Evolutionary conservation across 1,140 invertebrate genomes (phyloP).

Genomic region (Drosophila repletoides): DNA sequence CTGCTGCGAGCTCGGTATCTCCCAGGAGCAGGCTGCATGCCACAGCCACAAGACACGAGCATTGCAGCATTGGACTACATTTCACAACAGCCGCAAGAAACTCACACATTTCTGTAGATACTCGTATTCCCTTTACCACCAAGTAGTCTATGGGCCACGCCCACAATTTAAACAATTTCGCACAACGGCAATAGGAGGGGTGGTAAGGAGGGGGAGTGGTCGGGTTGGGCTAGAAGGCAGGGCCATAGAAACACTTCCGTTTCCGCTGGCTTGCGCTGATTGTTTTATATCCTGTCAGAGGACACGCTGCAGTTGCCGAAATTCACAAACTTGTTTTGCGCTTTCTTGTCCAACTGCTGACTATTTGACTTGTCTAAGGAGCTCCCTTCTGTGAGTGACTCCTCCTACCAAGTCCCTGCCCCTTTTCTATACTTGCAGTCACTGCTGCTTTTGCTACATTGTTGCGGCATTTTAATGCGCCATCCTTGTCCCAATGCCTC

Average conservation of each 20-base stretch:
- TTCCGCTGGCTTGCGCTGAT: conserved; percentile 81
- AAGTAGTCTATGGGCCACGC: conserved; percentile 23
- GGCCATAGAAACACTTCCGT: conserved; percentile 62
- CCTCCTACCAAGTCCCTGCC: not conserved
- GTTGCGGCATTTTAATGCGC: conserved; percentile 68
- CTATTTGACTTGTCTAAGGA: conserved; percentile 56
- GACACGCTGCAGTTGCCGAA: conserved; percentile 59
- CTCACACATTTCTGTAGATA: not conserved
- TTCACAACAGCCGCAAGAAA: conserved; percentile 47
- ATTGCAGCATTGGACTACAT: conserved; percentile 65
- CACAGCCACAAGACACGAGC: conserved; percentile 50
- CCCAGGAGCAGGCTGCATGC: not conserved
- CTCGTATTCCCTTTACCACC: not conserved
- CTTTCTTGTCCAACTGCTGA: conserved; percentile 53
- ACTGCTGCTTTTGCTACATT: conserved; percentile 41
- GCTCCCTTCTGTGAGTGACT: not conserved
- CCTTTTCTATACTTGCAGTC: conserved; percentile 12
- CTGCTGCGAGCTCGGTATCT: not conserved
- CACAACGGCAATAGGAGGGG: conserved; percentile 23
- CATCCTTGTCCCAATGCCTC: conserved; percentile 18
- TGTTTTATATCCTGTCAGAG: conserved; percentile 81
- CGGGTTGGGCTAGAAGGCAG: not conserved
- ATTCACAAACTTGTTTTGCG: conserved; percentile 76
- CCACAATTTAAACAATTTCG: conserved; percentile 72
- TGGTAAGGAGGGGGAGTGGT: not conserved